Conservation (phyloP, 53 echinoderm and acorn worm species). For the Astropecten irregularis region DNA sequence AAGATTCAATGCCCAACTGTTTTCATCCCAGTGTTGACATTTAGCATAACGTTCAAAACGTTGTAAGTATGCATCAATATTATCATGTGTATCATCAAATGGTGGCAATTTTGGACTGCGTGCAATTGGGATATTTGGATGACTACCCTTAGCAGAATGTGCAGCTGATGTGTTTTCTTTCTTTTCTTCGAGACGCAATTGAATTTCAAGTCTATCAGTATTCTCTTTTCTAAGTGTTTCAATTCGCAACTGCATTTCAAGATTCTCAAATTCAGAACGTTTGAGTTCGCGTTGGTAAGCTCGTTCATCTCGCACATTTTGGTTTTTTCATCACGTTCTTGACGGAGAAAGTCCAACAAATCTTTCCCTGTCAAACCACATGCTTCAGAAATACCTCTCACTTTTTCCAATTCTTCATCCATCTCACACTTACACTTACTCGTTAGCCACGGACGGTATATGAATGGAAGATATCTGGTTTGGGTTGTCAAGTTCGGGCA, state of each 20-base stretch:
- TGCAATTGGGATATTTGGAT: too few species aligned
- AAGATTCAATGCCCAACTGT: background rate
- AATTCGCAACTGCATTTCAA: conserved; percentile 7
- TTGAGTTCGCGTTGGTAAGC: conserved; percentile 11
- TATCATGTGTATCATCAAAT: background rate
- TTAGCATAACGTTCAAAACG: background rate
- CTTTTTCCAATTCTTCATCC: conserved; percentile 1
- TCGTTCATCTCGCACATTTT: background rate
- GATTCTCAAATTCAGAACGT: background rate
- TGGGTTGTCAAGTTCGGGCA: background rate
- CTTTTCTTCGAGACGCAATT: background rate
- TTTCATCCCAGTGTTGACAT: background rate
- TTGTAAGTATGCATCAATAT: conserved; percentile 1
- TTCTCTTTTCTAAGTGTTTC: conserved; percentile 1
- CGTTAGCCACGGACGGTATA: background rate
- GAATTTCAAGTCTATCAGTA: background rate
- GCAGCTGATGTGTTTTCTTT: too few species aligned
- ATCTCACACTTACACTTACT: background rate
- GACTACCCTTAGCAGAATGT: too few species aligned
- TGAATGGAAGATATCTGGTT: background rate
- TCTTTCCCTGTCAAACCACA: conserved; percentile 35
- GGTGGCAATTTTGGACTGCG: too few species aligned
- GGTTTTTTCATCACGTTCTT: conserved; percentile 9
- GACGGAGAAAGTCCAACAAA: conserved; percentile 3
- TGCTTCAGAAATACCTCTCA: background rate